Base-by-base conservation (phyloP, 2,797 vertebrate genomes). In the Buceros bicornis region DNA sequence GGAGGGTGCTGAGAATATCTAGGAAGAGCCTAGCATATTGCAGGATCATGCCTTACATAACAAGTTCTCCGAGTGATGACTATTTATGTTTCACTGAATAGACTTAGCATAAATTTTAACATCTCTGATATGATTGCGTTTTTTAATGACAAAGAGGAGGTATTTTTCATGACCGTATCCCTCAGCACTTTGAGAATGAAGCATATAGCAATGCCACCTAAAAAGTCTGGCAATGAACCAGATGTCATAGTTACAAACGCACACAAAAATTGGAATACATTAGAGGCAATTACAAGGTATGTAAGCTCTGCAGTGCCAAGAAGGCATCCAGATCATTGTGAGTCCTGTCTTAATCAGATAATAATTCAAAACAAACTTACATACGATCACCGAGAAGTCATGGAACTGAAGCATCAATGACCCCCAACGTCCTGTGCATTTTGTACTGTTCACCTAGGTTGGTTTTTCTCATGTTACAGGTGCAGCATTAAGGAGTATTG, bases 71-170 rank as follows among this genome's bases (percentile, higher is more conserved):
- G 58, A 94, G 95, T 89, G 96, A 95, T 93, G 87, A 94, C 84
- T 97, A 92, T 95, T 96, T 96, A 95, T 88, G 45, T 97, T 94
- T 93, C 96, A 69, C 95, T 94, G 96, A 97, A 96, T 96, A 95
- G 93, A 91, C 79, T 97, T 97, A 93, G 95, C 96, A 96, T 97
- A 97, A 96, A 97, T 97, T 97, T 96, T 83, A 94, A 78, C 82
- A 74, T 72, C 82, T 95, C 53, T 40, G 22, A 62, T 92, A 84
- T 3, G 78, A 82, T 1, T 82, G 4, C 2, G 11, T 56, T 82
- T 87, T 90, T 92, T 69, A 81, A 31, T 72, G 94, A 65, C 61
- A 88, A 91, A 89, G 74, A 92, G 66, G 79, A 89, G 79, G 61
- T 61, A 76, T 88, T 95, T 96, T 78, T 89, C 65, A 72, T 78